Evolutionary conservation across 1,140 invertebrate species (phyloP).

Genomic region (Bemisia tabaci): DNA sequence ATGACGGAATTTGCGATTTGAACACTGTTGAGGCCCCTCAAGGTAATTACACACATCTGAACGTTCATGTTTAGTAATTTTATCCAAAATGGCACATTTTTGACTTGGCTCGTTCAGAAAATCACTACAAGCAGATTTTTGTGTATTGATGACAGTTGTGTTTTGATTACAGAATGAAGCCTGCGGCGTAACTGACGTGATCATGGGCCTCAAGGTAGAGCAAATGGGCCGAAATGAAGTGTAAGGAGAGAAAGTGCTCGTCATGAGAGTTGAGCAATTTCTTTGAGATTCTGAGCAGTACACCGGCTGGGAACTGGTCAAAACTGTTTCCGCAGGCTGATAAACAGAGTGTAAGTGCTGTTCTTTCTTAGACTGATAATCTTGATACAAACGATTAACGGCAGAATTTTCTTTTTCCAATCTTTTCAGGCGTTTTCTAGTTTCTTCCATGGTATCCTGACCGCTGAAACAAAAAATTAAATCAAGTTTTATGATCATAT

Average conservation of each 20-base stretch:
- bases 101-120: neutral
- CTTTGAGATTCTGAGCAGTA: neutral
- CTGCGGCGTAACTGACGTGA: neutral
- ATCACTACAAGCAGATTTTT: neutral
- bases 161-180: neutral
- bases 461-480: neutral
- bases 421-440: neutral
- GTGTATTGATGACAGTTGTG: neutral
- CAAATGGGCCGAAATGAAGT: neutral
- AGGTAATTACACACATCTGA: no score
- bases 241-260: neutral
- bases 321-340: neutral
- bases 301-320: neutral
- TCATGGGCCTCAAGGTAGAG: neutral
- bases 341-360: neutral
- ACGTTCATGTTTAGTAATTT: no score
- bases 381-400: neutral
- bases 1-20: neutral
- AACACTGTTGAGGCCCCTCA: neutral
- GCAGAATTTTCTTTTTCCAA: neutral
- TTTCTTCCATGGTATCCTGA: neutral
- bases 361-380: neutral
- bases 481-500: neutral
- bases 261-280: neutral
- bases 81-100: neutral